These are phyloP conservation scores for Petrocephalus sullivani DNA, from an alignment of 2,797 vertebrate species.

Conservation along the genomic window DNA sequence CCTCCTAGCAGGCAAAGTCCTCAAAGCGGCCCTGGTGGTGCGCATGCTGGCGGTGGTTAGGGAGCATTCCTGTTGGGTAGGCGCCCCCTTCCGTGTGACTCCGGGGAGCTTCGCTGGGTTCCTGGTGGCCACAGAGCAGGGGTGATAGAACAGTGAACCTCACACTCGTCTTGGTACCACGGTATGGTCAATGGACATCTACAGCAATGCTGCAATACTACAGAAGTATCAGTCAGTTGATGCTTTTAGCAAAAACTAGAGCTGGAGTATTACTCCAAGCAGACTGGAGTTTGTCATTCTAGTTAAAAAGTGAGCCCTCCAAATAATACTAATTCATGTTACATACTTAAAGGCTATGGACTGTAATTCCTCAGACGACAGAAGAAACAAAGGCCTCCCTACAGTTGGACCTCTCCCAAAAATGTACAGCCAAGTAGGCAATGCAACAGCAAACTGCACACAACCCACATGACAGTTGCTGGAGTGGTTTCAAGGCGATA, in stretches of 20 bases:
- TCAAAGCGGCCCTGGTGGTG: constrained; percentile 77
- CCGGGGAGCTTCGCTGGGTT: constrained; percentile 67
- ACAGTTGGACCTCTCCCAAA: neutral
- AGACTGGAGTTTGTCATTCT: neutral
- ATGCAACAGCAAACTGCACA: neutral
- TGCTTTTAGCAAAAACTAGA: neutral
- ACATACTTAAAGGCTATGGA: neutral
- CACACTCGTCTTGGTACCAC: neutral
- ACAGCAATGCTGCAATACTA: neutral
- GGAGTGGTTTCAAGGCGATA: neutral
- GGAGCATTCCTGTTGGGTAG: constrained; percentile 77
- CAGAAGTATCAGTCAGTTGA: neutral
- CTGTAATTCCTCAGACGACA: neutral
- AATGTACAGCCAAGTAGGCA: neutral
- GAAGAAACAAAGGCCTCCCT: neutral
- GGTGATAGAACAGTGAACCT: neutral
- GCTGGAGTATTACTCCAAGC: neutral
- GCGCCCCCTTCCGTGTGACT: constrained; percentile 70
- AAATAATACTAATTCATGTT: neutral
- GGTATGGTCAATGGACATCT: neutral
- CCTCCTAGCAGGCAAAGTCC: constrained; percentile 90
- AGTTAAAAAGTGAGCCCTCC: neutral
- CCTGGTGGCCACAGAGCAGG: constrained; percentile 57
- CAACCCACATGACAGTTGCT: neutral
- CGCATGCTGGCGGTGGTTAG: constrained; percentile 82